Evolutionary conservation across 2,113 vertebrate species (phyloP).

Genomic region (Halcyon senegalensis): DNA sequence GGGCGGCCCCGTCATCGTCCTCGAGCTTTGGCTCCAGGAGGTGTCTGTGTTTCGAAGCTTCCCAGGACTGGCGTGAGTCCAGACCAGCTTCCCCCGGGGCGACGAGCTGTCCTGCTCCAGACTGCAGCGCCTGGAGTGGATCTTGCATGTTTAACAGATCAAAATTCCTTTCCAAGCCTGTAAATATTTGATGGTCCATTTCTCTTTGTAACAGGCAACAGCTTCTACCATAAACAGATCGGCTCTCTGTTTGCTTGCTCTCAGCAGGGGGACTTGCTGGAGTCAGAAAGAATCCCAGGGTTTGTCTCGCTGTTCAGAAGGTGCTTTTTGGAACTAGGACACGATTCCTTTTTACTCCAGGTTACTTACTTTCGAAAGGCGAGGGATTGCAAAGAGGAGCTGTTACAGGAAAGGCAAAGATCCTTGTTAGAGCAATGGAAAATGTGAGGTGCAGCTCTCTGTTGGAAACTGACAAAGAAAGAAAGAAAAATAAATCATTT

Average conservation of each 20-base stretch:
- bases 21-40: background rate
- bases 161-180: background rate
- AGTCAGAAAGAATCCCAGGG: background rate
- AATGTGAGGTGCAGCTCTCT: background rate
- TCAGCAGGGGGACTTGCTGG: background rate
- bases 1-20: background rate
- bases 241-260: background rate
- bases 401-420: background rate
- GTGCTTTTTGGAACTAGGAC: background rate
- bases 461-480: background rate
- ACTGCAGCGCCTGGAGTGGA: background rate
- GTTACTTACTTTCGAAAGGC: background rate
- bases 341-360: background rate
- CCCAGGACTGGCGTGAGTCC: background rate
- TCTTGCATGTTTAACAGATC: background rate
- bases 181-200: slow-evolving; percentile 22
- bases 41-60: background rate
- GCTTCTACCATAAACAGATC: background rate
- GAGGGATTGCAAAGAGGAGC: background rate
- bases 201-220: background rate
- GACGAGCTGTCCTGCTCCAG: background rate
- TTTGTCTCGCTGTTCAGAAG: background rate
- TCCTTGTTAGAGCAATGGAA: background rate
- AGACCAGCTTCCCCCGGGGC: background rate
- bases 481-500: background rate